A percentile compares a stretch with the other conserved stretches of the same genome.
Conservation (phyloP, 2,888 invertebrate species). For the Leptothorax acervorum region DNA sequence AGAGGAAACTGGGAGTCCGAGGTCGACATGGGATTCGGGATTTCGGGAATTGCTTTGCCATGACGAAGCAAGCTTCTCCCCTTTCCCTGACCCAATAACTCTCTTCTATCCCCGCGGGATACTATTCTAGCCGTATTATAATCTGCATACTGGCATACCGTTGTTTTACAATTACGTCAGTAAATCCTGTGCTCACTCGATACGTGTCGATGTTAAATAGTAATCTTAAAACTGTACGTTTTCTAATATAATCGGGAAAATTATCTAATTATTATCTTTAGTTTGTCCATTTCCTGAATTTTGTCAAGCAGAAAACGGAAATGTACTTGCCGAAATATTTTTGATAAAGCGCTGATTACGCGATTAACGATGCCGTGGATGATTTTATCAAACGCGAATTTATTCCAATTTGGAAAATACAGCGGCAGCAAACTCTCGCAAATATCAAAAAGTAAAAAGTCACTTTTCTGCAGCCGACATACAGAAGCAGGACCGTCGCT, state of each 20-base stretch:
- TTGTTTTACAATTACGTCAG: neutral
- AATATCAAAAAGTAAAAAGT: constrained; percentile 67
- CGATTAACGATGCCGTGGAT: neutral
- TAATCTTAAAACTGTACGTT: neutral
- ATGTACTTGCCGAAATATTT: constrained; percentile 13
- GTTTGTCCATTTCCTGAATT: neutral
- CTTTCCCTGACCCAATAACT: constrained; percentile 77
- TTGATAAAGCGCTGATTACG: neutral
- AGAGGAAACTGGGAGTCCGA: constrained; percentile 67
- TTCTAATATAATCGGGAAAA: neutral
- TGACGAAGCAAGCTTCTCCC: constrained; percentile 79
- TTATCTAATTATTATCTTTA: constrained; percentile 14
- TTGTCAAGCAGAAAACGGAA: neutral
- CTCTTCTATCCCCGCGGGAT: constrained; percentile 52
- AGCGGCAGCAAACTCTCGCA: constrained; percentile 31
- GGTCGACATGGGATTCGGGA: constrained; percentile 62
- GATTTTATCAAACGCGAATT: constrained; percentile 29
- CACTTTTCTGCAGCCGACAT: constrained; percentile 80
- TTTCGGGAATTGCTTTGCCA: constrained; percentile 81
- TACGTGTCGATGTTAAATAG: neutral
- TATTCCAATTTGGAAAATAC: constrained; percentile 48
- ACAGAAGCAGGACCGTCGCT: constrained; percentile 71
- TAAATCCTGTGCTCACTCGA: neutral
- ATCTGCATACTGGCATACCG: constrained; percentile 55
- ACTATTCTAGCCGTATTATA: constrained; percentile 59